These are phyloP conservation scores for Antedon bifida DNA, from an alignment of 35 echinoderm and acorn worm species.

Conservation along the genomic window DNA sequence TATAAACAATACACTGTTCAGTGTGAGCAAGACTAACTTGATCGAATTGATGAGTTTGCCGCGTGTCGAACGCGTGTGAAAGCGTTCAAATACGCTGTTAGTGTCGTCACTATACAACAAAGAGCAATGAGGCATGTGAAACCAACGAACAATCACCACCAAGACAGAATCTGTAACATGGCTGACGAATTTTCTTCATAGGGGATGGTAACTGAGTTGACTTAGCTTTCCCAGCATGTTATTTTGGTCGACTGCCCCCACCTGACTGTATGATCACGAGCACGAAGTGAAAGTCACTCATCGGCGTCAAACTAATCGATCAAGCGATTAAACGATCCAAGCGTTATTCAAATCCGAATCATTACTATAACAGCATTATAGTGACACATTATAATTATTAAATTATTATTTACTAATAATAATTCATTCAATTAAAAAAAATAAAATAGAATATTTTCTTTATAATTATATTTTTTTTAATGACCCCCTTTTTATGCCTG, in stretches of 20 bases:
- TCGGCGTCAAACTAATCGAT: neutral
- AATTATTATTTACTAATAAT: too few species aligned
- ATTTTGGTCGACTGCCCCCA: neutral
- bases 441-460: too few species aligned
- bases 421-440: too few species aligned
- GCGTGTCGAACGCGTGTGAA: neutral
- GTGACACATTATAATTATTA: neutral
- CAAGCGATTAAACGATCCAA: neutral
- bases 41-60: neutral
- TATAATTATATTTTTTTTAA: too few species aligned
- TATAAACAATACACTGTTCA: neutral
- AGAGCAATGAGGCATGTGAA: neutral
- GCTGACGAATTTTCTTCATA: neutral
- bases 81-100: neutral
- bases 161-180: neutral
- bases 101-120: neutral
- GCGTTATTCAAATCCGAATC: neutral
- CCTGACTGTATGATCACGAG: neutral
- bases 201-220: neutral
- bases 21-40: neutral
- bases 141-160: neutral
- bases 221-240: neutral
- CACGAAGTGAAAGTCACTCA: neutral
- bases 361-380: neutral
- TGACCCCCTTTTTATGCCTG: too few species aligned